A percentile compares a stretch with the other conserved stretches of the same genome.
These are phyloP conservation scores for Noctua fimbriata DNA, from an alignment of 2,888 invertebrate genomes.

Conservation along the genomic window DNA sequence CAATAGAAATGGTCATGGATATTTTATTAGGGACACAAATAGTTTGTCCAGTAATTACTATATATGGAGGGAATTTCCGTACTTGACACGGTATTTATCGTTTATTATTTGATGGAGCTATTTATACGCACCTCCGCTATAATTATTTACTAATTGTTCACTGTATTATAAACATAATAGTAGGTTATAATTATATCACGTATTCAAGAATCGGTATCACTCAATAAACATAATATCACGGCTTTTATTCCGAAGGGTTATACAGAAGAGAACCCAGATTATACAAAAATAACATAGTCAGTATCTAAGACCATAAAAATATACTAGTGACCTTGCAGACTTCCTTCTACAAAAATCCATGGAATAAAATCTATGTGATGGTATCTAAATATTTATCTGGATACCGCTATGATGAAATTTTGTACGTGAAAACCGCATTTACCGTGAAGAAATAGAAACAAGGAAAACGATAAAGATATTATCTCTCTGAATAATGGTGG, in stretches of 20 bases:
- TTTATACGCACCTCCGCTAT: neutral
- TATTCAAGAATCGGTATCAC: neutral
- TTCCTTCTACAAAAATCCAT: neutral
- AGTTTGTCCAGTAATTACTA: neutral
- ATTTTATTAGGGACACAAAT: neutral
- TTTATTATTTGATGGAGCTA: neutral
- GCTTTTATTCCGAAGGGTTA: neutral
- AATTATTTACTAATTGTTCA: too few relatives aligned
- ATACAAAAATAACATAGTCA: neutral
- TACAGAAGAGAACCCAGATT: neutral
- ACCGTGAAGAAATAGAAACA: conserved; percentile 27
- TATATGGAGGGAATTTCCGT: neutral
- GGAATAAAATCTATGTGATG: neutral
- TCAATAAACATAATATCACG: neutral
- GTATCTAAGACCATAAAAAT: neutral
- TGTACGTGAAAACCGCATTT: neutral
- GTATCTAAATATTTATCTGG: neutral
- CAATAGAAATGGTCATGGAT: neutral
- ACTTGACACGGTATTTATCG: neutral
- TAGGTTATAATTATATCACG: neutral
- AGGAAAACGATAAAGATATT: conserved; percentile 43
- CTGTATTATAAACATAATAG: neutral
- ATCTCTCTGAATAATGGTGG: conserved; percentile 21
- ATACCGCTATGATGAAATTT: neutral
- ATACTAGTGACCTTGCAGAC: neutral